Conservation (phyloP, 2,113 vertebrate species). For the Equus przewalskii region DNA sequence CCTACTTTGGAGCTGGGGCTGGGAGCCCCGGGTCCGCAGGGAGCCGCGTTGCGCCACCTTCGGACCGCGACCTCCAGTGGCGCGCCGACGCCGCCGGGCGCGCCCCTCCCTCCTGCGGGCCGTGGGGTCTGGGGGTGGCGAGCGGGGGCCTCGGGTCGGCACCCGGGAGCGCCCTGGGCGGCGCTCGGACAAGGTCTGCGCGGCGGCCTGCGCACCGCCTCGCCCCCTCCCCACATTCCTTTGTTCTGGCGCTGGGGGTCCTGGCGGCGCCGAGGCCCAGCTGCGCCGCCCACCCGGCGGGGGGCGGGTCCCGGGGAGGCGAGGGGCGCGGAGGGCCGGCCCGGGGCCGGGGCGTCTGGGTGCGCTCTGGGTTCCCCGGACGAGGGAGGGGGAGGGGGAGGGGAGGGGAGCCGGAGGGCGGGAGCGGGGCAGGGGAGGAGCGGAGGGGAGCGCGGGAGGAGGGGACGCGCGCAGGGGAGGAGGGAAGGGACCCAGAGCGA, state of each 20-base stretch:
- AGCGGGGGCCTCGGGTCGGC: background rate
- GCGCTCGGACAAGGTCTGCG: background rate
- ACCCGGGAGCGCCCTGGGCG: background rate
- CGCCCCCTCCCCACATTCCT: constrained; percentile 85
- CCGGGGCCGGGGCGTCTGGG: background rate
- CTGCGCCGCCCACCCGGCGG: constrained; percentile 75
- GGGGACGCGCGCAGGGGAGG: background rate
- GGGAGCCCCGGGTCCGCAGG: background rate
- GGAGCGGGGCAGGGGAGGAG: background rate
- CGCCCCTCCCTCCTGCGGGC: background rate
- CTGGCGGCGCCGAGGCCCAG: constrained; percentile 62
- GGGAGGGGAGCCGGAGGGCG: background rate
- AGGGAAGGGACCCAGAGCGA: background rate
- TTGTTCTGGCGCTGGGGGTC: constrained; percentile 88
- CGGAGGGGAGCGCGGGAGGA: background rate
- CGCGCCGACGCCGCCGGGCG: too few relatives aligned
- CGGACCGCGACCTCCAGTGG: background rate
- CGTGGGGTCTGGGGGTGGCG: background rate
- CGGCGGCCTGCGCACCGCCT: constrained; percentile 66
- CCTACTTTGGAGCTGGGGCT: background rate
- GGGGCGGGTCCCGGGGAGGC: constrained; percentile 68
- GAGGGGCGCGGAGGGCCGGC: constrained; percentile 39
- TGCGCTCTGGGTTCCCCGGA: background rate
- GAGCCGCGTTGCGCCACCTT: constrained; percentile 36
- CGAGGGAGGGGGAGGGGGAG: background rate